Conservation (phyloP, 2,888 invertebrate genomes). For the Melieria omissa region DNA sequence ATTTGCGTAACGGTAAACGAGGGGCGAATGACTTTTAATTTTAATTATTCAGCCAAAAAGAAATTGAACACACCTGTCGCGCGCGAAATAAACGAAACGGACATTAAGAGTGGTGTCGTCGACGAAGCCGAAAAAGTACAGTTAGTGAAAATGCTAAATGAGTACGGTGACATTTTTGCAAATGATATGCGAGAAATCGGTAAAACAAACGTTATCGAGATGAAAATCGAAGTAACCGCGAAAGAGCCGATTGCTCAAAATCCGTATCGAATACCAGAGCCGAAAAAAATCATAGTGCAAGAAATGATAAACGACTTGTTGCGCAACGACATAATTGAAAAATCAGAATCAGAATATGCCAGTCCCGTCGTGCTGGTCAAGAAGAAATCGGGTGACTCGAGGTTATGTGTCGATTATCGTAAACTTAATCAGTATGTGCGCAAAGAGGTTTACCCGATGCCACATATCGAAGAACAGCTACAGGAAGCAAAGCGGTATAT, state of each 20-base stretch:
- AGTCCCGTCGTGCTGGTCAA: slow-evolving; percentile 31
- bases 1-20: slow-evolving; percentile 6
- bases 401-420: slow-evolving; percentile 39
- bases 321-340: slow-evolving; percentile 29
- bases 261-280: slow-evolving; percentile 34
- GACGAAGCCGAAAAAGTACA: neutral
- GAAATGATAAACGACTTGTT: slow-evolving; percentile 25
- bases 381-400: slow-evolving; percentile 36
- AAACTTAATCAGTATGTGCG: slow-evolving; percentile 28
- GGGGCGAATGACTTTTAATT: slow-evolving; percentile 2
- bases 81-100: slow-evolving; percentile 11
- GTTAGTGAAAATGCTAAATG: slow-evolving; percentile 9
- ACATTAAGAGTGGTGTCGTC: slow-evolving; percentile 11
- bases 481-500: slow-evolving; percentile 34
- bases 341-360: slow-evolving; percentile 33
- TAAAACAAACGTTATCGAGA: slow-evolving; percentile 24
- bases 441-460: slow-evolving; percentile 40
- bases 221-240: slow-evolving; percentile 28
- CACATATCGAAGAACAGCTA: slow-evolving; percentile 37
- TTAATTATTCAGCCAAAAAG: neutral
- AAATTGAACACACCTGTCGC: neutral
- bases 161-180: slow-evolving; percentile 30
- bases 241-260: slow-evolving; percentile 21
- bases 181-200: slow-evolving; percentile 30
- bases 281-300: slow-evolving; percentile 16